Conservation (phyloP, 2,888 invertebrate genomes). For the Habroteleia sp. region DNA sequence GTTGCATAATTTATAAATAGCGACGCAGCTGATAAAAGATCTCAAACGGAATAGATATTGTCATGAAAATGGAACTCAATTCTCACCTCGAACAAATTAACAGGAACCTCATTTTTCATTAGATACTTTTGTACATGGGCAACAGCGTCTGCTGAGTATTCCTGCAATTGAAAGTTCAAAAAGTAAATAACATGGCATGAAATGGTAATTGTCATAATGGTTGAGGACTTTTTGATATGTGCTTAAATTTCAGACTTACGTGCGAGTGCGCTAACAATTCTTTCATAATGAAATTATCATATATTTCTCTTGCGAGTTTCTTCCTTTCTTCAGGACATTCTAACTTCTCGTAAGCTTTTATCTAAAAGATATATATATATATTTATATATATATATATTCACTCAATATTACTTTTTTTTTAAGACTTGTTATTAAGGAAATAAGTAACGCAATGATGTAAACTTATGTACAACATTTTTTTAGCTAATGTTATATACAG, state of each 20-base stretch:
- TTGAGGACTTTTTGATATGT: slow-evolving; percentile 6
- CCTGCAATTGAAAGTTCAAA: slow-evolving; percentile 85
- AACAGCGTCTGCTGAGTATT: slow-evolving; percentile 98
- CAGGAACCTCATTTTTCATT: slow-evolving; percentile 97
- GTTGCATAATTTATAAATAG: slow-evolving; percentile 38
- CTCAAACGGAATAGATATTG: slow-evolving; percentile 19
- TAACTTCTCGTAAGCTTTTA: slow-evolving; percentile 98
- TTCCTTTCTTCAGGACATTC: slow-evolving; percentile 98
- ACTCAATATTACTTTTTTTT: too few species aligned
- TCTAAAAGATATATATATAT: slow-evolving; percentile 86
- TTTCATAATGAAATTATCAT: slow-evolving; percentile 99
- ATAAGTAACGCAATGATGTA: neutral
- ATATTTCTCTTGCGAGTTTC: slow-evolving; percentile 97
- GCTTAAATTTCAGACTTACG: slow-evolving; percentile 84
- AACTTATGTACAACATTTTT: too few species aligned
- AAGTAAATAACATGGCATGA: neutral
- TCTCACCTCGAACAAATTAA: slow-evolving; percentile 98
- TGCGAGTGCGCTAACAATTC: slow-evolving; percentile 99
- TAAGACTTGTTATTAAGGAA: neutral
- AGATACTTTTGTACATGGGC: slow-evolving; percentile 98
- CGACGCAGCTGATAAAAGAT: slow-evolving; percentile 11
- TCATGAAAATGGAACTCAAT: slow-evolving; percentile 51
- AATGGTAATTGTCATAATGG: slow-evolving; percentile 23
- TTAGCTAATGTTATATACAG: too few species aligned
- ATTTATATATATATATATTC: too few species aligned